Evolutionary conservation across 2,797 vertebrate genomes (phyloP).

Genomic region (Kryptopterus vitreolus): DNA sequence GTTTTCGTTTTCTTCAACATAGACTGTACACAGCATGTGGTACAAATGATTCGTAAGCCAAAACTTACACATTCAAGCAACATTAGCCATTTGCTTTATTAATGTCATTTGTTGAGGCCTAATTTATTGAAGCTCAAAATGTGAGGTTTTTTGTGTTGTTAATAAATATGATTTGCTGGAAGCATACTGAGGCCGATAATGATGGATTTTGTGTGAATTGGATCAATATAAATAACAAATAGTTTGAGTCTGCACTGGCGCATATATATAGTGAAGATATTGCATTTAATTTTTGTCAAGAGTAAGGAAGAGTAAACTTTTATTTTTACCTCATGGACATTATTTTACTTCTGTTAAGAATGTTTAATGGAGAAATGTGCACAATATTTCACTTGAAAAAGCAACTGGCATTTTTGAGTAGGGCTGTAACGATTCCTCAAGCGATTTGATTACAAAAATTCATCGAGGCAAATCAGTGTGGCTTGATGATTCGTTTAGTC

Average conservation of each 20-base stretch:
- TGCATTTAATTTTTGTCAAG: background rate
- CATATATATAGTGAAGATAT: background rate
- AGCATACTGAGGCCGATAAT: background rate
- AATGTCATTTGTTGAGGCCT: background rate
- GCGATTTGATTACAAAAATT: too few species aligned
- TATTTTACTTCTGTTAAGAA: background rate
- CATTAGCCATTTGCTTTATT: background rate
- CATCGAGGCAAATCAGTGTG: too few species aligned
- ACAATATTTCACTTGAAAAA: background rate
- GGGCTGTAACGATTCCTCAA: too few species aligned
- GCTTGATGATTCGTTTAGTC: too few species aligned
- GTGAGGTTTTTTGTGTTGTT: background rate
- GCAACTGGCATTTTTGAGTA: constrained; percentile 39
- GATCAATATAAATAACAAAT: background rate
- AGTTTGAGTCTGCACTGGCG: background rate
- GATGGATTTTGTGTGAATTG: background rate
- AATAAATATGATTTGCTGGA: background rate
- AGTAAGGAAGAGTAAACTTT: background rate
- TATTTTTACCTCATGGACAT: background rate
- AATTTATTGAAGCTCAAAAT: background rate
- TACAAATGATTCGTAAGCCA: background rate
- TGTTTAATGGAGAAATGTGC: background rate
- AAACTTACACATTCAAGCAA: background rate
- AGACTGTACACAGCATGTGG: constrained; percentile 2
- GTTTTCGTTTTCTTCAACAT: constrained; percentile 3